A percentile compares a stretch with the other conserved stretches of the same genome.
Conservation (phyloP, 2,113 vertebrate species). For the Chaenocephalus aceratus region DNA sequence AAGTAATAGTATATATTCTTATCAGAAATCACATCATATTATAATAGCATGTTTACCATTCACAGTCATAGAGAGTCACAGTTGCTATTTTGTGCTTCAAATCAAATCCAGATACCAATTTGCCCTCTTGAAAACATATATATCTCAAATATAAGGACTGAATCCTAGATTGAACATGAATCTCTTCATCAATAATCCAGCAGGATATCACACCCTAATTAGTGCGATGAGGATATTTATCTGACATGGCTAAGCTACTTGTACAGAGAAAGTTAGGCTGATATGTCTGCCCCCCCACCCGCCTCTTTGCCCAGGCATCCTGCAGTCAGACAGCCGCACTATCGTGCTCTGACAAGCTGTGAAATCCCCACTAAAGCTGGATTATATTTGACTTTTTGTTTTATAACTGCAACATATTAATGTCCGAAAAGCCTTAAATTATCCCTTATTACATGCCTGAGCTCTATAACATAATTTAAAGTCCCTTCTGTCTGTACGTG, state of each 20-base stretch:
- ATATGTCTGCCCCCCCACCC: conserved; percentile 14
- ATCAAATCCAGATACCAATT: conserved; percentile 26
- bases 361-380: conserved; percentile 54
- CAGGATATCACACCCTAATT: conserved; percentile 64
- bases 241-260: conserved; percentile 49
- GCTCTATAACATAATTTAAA: conserved; percentile 66
- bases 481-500: conserved; percentile 57
- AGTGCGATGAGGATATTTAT: conserved; percentile 57
- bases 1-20: no score
- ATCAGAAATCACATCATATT: background rate
- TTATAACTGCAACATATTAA: conserved; percentile 56
- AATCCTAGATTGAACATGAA: conserved; percentile 64
- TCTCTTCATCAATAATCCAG: conserved; percentile 74
- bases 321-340: conserved; percentile 37
- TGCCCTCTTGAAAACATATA: conserved; percentile 31
- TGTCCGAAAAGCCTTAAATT: conserved; percentile 72
- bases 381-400: conserved; percentile 65
- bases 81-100: conserved; percentile 30
- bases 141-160: conserved; percentile 28
- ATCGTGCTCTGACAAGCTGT: conserved; percentile 49
- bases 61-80: conserved; percentile 11
- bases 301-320: conserved; percentile 3
- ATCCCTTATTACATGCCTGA: conserved; percentile 73
- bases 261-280: conserved; percentile 41
- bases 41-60: background rate